Evolutionary conservation across 2,888 invertebrate genomes (phyloP), one percentile per base, ranked within the genome.

Genomic region (Apodemia duryi): DNA sequence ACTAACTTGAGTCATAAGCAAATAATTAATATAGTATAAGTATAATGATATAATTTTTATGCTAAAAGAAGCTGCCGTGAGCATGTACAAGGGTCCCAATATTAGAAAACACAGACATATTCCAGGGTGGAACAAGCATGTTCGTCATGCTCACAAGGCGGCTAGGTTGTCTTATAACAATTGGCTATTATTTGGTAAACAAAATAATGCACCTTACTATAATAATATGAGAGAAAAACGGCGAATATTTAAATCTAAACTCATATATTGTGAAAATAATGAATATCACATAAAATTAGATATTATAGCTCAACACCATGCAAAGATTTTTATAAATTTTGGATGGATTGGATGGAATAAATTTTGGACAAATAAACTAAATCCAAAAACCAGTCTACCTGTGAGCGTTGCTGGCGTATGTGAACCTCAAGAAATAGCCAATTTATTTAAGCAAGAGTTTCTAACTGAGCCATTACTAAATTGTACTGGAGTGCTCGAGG

Each of bases 191-290:
- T 35, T 35, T 35, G 4, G 35, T 35, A 35, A 35, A 35, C 35
- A 4, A 35, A 35, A 35, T 5, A 35, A 35, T 41, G 41, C 9
- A 9, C 41, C 41, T 41, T 41, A 9, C 7, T 68, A 68, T 61
- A 52, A 66, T 2, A 49, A 68, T 9, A 72, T 71, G 71, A 46
- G 43, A 57, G 60, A 66, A 32, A 43, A 63, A 3, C 43, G 69
- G 13, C 64, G 62, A 10, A 51, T 66, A n/a, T 72, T 71, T 65
- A 71, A 70, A 64, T 35, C 60, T 2, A 67, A 66, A 52, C 28
- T 73, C 11, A 70, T 67, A 43, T 70, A 64, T 61, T 71, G 70
- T 61, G 67, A 68, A 52, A 60, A 69, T 13, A 61, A 72, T 66
- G 32, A 66, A 4, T 49, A 67, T 21, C 68, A 65, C 64, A 69